A percentile compares a stretch with the other conserved stretches of the same genome.
Evolutionary conservation across 2,888 invertebrate species (phyloP).

Genomic region (Herminia tarsipennalis): DNA sequence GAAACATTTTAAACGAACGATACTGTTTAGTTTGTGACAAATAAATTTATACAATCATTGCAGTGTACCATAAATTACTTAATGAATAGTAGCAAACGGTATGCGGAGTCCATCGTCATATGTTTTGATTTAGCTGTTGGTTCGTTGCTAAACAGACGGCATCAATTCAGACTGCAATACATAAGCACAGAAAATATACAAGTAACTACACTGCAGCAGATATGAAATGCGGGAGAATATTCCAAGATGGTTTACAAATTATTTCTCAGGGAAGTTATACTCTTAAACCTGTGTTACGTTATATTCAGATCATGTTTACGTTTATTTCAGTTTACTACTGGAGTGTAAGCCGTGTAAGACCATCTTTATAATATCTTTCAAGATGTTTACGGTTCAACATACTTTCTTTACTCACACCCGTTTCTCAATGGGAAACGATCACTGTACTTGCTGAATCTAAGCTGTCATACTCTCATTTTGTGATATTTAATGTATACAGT

Average conservation of each 20-base stretch:
- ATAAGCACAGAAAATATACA: slow-evolving; percentile 14
- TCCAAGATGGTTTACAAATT: background rate
- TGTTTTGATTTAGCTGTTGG: slow-evolving; percentile 57
- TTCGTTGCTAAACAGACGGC: slow-evolving; percentile 38
- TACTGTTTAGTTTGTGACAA: background rate
- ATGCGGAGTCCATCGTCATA: slow-evolving; percentile 50
- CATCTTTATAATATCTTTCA: slow-evolving; percentile 79
- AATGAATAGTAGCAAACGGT: slow-evolving; percentile 59
- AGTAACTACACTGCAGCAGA: slow-evolving; percentile 11
- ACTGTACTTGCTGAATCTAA: slow-evolving; percentile 24
- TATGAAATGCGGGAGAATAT: slow-evolving; percentile 4
- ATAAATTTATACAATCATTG: slow-evolving; percentile 22
- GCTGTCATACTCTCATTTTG: slow-evolving; percentile 28
- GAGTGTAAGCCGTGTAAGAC: slow-evolving; percentile 49
- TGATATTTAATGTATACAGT: slow-evolving; percentile 21
- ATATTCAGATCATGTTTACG: slow-evolving; percentile 50
- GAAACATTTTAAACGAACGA: no score
- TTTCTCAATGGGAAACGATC: slow-evolving; percentile 35
- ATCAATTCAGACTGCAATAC: slow-evolving; percentile 34
- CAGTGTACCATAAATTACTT: slow-evolving; percentile 56
- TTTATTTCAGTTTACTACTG: slow-evolving; percentile 49
- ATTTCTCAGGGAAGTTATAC: slow-evolving; percentile 2
- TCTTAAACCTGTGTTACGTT: slow-evolving; percentile 3
- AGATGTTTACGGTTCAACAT: slow-evolving; percentile 75
- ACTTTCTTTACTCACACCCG: slow-evolving; percentile 50